phyloP scores from a whole-genome alignment of 2,113 vertebrate species.

The Spilogale gracilis region DNA sequence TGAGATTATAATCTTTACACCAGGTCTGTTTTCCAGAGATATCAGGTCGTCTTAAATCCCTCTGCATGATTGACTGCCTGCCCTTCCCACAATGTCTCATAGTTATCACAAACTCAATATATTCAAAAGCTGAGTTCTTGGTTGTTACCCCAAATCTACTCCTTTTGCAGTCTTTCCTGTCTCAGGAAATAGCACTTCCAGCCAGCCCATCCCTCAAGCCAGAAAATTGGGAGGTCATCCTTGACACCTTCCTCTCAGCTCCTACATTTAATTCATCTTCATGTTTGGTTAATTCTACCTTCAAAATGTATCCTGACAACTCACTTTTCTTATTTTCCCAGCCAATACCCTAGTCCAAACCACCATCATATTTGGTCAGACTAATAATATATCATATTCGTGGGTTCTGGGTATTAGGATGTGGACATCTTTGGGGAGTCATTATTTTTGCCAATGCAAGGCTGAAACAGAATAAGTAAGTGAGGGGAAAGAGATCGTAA shows the following conservation, averaged over 20 bases:
- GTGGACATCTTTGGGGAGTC: not conserved
- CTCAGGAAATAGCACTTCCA: not conserved
- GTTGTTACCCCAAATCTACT: not conserved
- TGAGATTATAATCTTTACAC: conserved; percentile 27
- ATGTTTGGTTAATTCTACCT: not conserved
- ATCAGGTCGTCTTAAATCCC: not conserved
- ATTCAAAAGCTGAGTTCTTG: conserved; percentile 48
- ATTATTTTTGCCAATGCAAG: not conserved
- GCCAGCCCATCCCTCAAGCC: not conserved
- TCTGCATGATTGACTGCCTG: not conserved
- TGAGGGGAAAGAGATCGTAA: not conserved
- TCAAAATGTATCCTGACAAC: not conserved
- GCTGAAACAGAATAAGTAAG: not conserved
- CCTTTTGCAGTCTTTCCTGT: not conserved
- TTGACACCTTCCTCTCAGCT: not conserved
- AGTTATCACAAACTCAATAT: not conserved
- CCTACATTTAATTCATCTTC: not conserved
- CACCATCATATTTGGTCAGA: not conserved
- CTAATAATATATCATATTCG: not conserved
- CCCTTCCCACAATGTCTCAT: not conserved
- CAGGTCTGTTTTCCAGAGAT: conserved; percentile 25
- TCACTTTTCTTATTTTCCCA: conserved; percentile 14
- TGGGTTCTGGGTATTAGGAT: not conserved
- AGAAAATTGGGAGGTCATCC: not conserved
- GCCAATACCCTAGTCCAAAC: not conserved